Conservation (phyloP, 2,797 vertebrate genomes). For the Echeneis naucrates region DNA sequence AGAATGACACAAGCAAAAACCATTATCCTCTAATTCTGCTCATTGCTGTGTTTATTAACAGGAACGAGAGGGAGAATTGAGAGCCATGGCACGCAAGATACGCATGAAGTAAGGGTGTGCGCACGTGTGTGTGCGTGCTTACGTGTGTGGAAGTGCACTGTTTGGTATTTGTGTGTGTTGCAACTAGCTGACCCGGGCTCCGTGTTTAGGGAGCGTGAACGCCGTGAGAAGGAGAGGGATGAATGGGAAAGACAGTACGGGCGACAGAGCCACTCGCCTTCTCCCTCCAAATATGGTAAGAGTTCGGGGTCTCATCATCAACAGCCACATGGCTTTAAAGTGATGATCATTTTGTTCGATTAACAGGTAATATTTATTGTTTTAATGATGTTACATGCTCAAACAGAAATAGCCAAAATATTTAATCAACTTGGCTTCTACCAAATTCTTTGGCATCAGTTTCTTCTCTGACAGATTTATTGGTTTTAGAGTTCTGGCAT, state of each 20-base stretch:
- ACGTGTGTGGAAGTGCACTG: conserved; percentile 11
- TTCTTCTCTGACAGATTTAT: conserved; percentile 51
- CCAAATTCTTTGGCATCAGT: conserved; percentile 28
- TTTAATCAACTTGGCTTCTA: conserved; percentile 16
- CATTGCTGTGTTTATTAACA: conserved; percentile 66
- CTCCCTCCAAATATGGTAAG: conserved; percentile 88
- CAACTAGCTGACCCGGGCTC: conserved; percentile 54
- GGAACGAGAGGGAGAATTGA: conserved; percentile 94
- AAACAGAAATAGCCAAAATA: conserved; percentile 26
- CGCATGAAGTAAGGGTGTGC: conserved; percentile 92
- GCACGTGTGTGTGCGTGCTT: conserved; percentile 6
- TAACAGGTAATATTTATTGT: background rate
- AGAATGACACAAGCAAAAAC: background rate
- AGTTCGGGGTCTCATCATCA: background rate
- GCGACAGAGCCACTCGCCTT: conserved; percentile 91
- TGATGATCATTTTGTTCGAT: background rate
- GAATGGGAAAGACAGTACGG: conserved; percentile 94
- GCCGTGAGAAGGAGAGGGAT: conserved; percentile 92
- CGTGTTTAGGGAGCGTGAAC: conserved; percentile 88
- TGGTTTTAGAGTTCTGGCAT: conserved; percentile 31
- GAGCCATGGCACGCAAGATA: conserved; percentile 97
- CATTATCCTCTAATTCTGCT: conserved; percentile 3
- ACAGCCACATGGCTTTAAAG: conserved; percentile 11
- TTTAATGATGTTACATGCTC: background rate
- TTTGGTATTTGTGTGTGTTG: conserved; percentile 53